Percentiles rank a stretch among this genome's conserved stretches.
These are phyloP conservation scores for Hippocampus comes DNA, from an alignment of 2,113 vertebrate genomes.

Conservation along the genomic window DNA sequence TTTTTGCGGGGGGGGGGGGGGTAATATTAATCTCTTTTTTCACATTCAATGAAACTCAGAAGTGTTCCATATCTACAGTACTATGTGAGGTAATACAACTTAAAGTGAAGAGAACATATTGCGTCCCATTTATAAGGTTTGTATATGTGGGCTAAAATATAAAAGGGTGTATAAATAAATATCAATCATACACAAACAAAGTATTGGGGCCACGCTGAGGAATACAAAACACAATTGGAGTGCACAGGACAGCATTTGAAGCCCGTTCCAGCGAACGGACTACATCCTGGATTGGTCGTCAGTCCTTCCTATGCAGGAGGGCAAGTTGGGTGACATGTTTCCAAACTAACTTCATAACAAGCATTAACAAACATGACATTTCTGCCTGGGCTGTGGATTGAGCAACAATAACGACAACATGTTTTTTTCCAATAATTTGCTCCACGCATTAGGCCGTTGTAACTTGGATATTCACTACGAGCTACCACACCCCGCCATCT, in stretches of 20 bases:
- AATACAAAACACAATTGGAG: no score
- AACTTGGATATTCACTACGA: conserved; percentile 16
- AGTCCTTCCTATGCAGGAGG: not conserved
- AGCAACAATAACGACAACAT: conserved; percentile 9
- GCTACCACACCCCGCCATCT: conserved; percentile 38
- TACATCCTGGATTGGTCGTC: not conserved
- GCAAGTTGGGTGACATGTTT: not conserved
- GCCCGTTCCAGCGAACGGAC: no score
- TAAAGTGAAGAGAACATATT: not conserved
- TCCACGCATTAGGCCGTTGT: not conserved
- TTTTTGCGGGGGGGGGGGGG: no score
- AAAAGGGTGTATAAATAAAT: not conserved
- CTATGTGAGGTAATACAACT: not conserved
- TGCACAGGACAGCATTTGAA: no score
- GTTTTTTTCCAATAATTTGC: conserved; percentile 25
- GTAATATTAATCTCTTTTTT: not conserved
- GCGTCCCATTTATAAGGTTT: not conserved
- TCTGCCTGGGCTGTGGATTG: not conserved
- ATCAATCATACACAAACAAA: not conserved
- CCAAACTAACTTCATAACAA: not conserved
- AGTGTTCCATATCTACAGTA: not conserved
- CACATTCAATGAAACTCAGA: not conserved
- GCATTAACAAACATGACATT: not conserved
- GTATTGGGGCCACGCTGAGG: not conserved
- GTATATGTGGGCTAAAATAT: not conserved